phyloP scores from a whole-genome alignment of 2,113 vertebrate genomes.

The Philantomba maxwellii region DNA sequence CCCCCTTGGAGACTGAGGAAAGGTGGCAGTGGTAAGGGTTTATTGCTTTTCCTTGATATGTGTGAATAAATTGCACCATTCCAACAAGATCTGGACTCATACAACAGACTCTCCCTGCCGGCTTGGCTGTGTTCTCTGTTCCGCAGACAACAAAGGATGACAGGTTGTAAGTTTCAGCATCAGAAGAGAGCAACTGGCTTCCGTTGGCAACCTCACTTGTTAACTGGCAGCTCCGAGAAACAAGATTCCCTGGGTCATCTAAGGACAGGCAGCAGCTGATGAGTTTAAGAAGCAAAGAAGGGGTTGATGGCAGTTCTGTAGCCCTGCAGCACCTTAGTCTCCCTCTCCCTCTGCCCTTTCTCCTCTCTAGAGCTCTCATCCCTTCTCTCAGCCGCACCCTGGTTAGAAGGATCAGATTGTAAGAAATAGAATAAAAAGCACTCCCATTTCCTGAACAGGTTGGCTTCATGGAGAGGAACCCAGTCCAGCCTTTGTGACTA shows the following conservation, averaged over 20 bases:
- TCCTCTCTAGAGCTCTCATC: not conserved
- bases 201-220: constrained; percentile 50
- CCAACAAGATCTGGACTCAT: constrained; percentile 29
- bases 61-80: constrained; percentile 45
- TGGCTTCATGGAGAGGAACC: not conserved
- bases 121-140: constrained; percentile 44
- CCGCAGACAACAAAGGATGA: constrained; percentile 62
- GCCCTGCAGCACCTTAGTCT: accelerated
- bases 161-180: constrained; percentile 63
- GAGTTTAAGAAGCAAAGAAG: not conserved
- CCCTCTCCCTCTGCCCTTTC: too few species aligned
- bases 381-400: not conserved
- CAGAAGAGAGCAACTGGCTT: constrained; percentile 69
- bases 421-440: not conserved
- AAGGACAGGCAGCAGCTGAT: constrained; percentile 43
- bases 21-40: not conserved
- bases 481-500: not conserved
- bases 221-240: constrained; percentile 50
- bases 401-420: not conserved
- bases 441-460: not conserved
- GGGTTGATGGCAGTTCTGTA: not conserved
- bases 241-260: constrained; percentile 47
- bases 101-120: constrained; percentile 5
- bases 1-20: not conserved
- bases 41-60: constrained; percentile 22